Conservation (phyloP, 2,797 vertebrate species). For the Dryobates pubescens region DNA sequence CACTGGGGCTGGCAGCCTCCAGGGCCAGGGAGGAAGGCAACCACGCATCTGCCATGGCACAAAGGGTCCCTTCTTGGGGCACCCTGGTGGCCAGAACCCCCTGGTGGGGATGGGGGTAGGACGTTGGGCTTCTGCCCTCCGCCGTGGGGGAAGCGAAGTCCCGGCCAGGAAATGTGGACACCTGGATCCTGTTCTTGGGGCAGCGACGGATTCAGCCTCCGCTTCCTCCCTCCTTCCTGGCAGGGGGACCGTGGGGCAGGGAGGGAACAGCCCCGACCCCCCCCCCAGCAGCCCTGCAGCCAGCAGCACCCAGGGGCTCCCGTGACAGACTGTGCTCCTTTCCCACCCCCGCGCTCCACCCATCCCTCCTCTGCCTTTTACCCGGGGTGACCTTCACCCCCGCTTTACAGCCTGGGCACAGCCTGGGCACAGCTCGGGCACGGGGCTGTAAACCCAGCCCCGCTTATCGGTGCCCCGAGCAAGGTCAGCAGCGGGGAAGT, state of each 20-base stretch:
- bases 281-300: not conserved
- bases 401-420: slow-evolving; percentile 1
- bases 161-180: not conserved
- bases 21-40: not conserved
- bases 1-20: not conserved
- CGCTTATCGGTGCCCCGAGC: not conserved
- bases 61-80: not conserved
- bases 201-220: not conserved
- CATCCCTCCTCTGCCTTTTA: not conserved
- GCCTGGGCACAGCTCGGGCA: not conserved
- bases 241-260: fast-evolving
- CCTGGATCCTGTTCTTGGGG: slow-evolving; percentile 44
- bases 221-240: slow-evolving; percentile 56
- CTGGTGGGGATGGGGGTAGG: not conserved
- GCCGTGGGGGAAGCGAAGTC: not conserved
- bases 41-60: fast-evolving
- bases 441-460: slow-evolving; percentile 48
- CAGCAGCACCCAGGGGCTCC: not conserved
- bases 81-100: not conserved
- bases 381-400: slow-evolving; percentile 17
- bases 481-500: not conserved
- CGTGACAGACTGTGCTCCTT: fast-evolving
- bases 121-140: not conserved
- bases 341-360: no score
- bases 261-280: not conserved